Conservation (phyloP, 2,797 vertebrate genomes). For the Cyclopterus lumpus region DNA sequence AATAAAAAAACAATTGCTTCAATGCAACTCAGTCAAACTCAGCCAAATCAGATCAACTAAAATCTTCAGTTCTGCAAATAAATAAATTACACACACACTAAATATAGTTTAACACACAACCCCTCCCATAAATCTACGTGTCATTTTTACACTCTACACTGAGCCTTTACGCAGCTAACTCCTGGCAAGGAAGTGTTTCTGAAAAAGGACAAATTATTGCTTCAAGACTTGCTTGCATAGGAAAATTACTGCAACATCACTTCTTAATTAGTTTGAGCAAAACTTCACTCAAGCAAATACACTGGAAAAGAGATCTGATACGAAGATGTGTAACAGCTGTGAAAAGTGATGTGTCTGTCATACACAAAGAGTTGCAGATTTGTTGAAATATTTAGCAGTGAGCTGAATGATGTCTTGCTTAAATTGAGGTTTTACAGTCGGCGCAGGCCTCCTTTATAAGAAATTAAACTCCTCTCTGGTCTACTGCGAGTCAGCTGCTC, state of each 20-base stretch:
- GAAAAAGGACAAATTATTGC: slow-evolving; percentile 15
- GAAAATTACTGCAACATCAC: background rate
- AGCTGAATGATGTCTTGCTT: background rate
- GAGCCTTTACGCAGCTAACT: background rate
- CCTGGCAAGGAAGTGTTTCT: background rate
- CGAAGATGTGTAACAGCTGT: slow-evolving; percentile 10
- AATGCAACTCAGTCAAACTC: slow-evolving; percentile 14
- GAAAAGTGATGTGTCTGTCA: background rate
- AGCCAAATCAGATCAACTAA: slow-evolving; percentile 8
- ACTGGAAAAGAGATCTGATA: background rate
- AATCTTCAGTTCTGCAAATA: slow-evolving; percentile 38
- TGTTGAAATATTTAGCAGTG: slow-evolving; percentile 13
- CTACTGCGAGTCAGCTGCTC: slow-evolving; percentile 32
- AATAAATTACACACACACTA: slow-evolving; percentile 9
- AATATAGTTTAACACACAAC: background rate
- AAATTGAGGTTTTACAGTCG: background rate
- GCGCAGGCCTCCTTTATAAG: slow-evolving; percentile 21
- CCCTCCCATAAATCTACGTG: background rate
- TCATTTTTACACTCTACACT: background rate
- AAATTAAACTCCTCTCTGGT: slow-evolving; percentile 32
- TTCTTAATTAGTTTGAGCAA: background rate
- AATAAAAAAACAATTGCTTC: slow-evolving; percentile 28
- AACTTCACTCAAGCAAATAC: background rate
- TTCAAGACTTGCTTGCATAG: slow-evolving; percentile 3
- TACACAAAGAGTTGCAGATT: slow-evolving; percentile 8